These are phyloP conservation scores for Enchytraeus crypticus DNA, from an alignment of 2,888 invertebrate genomes.

Conservation along the genomic window DNA sequence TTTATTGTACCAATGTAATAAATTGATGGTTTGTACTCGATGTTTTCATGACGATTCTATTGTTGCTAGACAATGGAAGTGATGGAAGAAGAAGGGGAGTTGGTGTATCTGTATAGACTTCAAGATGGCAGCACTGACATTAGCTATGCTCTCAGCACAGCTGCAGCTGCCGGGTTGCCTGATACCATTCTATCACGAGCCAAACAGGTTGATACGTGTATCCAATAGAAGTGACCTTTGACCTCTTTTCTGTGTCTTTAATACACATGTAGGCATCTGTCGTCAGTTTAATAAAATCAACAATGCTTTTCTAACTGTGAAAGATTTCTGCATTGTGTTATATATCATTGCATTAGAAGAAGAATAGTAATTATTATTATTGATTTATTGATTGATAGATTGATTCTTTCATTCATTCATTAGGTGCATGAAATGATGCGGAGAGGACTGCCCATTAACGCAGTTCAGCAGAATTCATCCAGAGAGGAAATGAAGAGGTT, in stretches of 20 bases:
- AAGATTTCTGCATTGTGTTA: too few species aligned
- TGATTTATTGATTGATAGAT: not conserved
- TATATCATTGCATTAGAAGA: not conserved
- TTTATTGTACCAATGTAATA: too few species aligned
- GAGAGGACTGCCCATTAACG: constrained; percentile 2
- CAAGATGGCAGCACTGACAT: constrained; percentile 55
- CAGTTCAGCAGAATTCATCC: not conserved
- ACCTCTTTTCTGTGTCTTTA: too few species aligned
- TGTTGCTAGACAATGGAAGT: constrained; percentile 57
- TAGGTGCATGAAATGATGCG: not conserved
- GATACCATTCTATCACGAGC: constrained; percentile 54
- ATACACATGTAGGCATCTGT: too few species aligned
- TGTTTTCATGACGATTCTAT: too few species aligned
- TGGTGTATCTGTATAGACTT: constrained; percentile 63
- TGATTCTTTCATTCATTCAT: too few species aligned
- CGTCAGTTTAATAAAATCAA: too few species aligned
- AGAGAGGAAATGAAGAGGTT: not conserved
- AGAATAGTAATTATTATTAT: not conserved
- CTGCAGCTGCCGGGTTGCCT: constrained; percentile 57
- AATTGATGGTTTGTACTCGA: too few species aligned
- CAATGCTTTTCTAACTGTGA: too few species aligned
- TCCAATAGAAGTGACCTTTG: too few species aligned
- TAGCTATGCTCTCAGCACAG: constrained; percentile 63
- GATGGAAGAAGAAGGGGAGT: constrained; percentile 53
- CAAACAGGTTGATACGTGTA: constrained; percentile 32